phyloP scores from a whole-genome alignment of 1,140 invertebrate species.

The Manduca sexta region DNA sequence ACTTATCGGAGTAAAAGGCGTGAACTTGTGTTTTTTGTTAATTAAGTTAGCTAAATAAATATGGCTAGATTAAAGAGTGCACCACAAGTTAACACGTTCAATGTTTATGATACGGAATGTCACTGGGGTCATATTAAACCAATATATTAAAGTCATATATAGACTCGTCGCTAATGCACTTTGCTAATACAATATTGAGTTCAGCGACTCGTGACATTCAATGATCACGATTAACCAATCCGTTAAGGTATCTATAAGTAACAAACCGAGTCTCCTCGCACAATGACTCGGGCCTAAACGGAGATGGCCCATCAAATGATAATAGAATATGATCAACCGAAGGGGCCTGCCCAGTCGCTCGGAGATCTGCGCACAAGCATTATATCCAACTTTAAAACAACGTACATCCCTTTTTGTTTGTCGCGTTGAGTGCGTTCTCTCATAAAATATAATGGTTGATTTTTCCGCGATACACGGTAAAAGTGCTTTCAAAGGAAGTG shows the following conservation, averaged over 20 bases:
- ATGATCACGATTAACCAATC: not conserved
- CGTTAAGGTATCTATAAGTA: no score
- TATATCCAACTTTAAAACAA: constrained; percentile 5
- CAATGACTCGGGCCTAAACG: constrained; percentile 54
- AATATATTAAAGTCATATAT: no score
- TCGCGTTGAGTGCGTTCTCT: constrained; percentile 12
- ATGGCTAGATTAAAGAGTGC: no score
- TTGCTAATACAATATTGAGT: not conserved
- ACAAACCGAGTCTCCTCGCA: constrained; percentile 22
- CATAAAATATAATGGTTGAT: constrained; percentile 23
- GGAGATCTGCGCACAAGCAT: constrained; percentile 39
- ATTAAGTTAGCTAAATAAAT: no score
- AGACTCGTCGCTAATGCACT: no score
- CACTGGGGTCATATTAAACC: no score
- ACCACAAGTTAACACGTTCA: no score
- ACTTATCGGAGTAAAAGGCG: no score
- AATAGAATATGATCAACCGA: constrained; percentile 43
- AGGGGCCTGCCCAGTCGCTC: constrained; percentile 54
- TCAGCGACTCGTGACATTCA: constrained; percentile 3
- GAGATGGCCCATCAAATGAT: constrained; percentile 66
- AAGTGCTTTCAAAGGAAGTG: constrained; percentile 18
- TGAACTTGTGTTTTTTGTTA: no score
- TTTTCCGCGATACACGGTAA: constrained; percentile 12
- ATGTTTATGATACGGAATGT: no score
- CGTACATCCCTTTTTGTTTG: not conserved